Percentiles rank a stretch among this genome's conserved stretches.
Evolutionary conservation across 2,113 vertebrate genomes (phyloP).

Genomic region (Dasyornis broadbenti): DNA sequence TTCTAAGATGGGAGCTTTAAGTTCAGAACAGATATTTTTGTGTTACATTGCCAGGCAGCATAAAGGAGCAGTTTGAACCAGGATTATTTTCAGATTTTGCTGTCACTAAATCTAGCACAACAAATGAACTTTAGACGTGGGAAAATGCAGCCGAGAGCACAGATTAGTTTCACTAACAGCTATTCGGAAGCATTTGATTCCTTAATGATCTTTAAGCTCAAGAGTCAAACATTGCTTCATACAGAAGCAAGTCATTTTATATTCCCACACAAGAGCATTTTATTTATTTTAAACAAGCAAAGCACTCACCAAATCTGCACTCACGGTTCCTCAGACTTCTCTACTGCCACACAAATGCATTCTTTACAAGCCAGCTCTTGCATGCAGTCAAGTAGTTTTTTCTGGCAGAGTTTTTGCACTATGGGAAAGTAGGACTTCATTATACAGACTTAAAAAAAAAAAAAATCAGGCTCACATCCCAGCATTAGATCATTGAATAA

Average conservation of each 20-base stretch:
- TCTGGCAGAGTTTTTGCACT: not conserved
- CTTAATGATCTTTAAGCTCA: not conserved
- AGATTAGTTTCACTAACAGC: not conserved
- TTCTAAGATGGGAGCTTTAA: not conserved
- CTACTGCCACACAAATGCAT: not conserved
- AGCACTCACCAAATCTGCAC: not conserved
- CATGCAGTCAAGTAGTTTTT: not conserved
- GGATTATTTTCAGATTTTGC: not conserved
- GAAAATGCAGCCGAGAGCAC: not conserved
- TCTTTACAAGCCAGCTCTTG: not conserved
- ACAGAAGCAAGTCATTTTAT: not conserved
- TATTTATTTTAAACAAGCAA: not conserved
- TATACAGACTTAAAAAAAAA: not conserved
- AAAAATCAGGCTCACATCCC: not conserved
- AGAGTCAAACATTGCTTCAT: constrained; percentile 37
- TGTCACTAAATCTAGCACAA: not conserved
- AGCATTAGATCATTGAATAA: not conserved
- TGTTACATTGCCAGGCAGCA: not conserved
- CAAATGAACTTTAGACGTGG: constrained; percentile 1
- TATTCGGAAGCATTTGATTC: constrained; percentile 14
- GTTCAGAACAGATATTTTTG: not conserved
- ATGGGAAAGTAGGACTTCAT: not conserved
- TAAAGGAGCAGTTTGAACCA: not conserved
- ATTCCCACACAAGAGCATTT: not conserved
- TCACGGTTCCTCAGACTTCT: not conserved